Percentiles rank a stretch among this genome's conserved stretches.
Conservation (phyloP, 2,888 invertebrate genomes). For the Rhaphigaster nebulosa region DNA sequence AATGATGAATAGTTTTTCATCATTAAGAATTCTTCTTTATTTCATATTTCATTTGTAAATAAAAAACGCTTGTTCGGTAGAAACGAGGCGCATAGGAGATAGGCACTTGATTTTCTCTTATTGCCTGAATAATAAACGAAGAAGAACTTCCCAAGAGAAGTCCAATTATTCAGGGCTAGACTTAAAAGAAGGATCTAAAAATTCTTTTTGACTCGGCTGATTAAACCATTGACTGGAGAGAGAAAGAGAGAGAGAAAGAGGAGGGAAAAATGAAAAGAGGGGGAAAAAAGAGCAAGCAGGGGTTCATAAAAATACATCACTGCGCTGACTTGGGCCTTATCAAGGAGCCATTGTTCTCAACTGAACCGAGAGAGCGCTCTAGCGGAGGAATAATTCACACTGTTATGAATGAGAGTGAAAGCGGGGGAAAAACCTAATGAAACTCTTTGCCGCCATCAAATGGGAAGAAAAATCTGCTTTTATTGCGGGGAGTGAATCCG, state of each 20-base stretch:
- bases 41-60: not conserved
- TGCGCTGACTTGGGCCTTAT: slow-evolving; percentile 20
- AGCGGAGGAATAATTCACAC: slow-evolving; percentile 27
- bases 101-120: slow-evolving; percentile 39
- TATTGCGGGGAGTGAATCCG: slow-evolving; percentile 41
- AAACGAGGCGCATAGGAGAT: slow-evolving; percentile 1
- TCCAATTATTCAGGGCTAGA: slow-evolving; percentile 43
- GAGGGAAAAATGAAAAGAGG: not conserved
- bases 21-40: not conserved
- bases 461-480: slow-evolving; percentile 36
- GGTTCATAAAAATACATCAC: slow-evolving; percentile 47
- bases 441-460: slow-evolving; percentile 41
- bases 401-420: slow-evolving; percentile 48
- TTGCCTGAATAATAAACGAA: slow-evolving; percentile 32
- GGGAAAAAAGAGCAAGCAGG: not conserved
- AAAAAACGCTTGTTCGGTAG: not conserved
- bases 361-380: not conserved
- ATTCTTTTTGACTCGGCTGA: slow-evolving; percentile 44
- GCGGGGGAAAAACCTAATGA: slow-evolving; percentile 39
- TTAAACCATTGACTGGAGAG: slow-evolving; percentile 40
- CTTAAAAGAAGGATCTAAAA: slow-evolving; percentile 36
- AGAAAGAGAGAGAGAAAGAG: not conserved
- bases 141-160: not conserved
- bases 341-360: slow-evolving; percentile 25
- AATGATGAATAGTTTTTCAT: not conserved